phyloP scores from a whole-genome alignment of 1,140 invertebrate species.

The Lucilia cuprina region DNA sequence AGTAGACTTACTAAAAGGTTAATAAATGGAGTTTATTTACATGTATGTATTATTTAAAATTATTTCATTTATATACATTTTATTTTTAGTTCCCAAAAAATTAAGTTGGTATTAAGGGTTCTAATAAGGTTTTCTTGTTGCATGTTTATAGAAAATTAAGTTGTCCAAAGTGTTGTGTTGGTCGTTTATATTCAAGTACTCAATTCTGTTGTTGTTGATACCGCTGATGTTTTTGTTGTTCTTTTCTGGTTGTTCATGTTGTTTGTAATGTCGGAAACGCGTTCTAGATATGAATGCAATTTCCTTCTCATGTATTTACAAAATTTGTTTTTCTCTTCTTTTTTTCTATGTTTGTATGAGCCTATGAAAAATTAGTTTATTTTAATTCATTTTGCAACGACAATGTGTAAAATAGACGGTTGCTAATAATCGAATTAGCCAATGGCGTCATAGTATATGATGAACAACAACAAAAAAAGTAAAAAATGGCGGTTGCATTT shows the following conservation, averaged over 20 bases:
- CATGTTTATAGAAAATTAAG: slow-evolving; percentile 36
- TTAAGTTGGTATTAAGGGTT: background rate
- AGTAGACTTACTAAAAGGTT: slow-evolving; percentile 20
- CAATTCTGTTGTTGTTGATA: background rate
- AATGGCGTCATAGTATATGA: background rate
- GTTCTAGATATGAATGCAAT: slow-evolving; percentile 35
- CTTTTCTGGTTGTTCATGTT: background rate
- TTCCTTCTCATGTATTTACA: slow-evolving; percentile 16
- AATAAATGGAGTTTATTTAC: slow-evolving; percentile 31
- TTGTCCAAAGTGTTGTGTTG: slow-evolving; percentile 31
- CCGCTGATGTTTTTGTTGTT: background rate
- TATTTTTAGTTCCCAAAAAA: slow-evolving; percentile 18
- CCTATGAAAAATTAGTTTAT: slow-evolving; percentile 22
- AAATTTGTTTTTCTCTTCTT: background rate
- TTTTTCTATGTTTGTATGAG: background rate
- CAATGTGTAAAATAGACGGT: background rate
- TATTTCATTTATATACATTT: background rate
- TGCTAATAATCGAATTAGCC: background rate
- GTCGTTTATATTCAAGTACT: background rate
- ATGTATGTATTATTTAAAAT: background rate
- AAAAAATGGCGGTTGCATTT: background rate
- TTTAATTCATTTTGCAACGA: background rate
- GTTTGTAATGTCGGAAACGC: slow-evolving; percentile 33
- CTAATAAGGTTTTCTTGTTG: slow-evolving; percentile 11
- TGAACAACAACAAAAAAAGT: background rate